phyloP scores from a whole-genome alignment of 2,888 invertebrate genomes.

The Caenorhabditis sp. region DNA sequence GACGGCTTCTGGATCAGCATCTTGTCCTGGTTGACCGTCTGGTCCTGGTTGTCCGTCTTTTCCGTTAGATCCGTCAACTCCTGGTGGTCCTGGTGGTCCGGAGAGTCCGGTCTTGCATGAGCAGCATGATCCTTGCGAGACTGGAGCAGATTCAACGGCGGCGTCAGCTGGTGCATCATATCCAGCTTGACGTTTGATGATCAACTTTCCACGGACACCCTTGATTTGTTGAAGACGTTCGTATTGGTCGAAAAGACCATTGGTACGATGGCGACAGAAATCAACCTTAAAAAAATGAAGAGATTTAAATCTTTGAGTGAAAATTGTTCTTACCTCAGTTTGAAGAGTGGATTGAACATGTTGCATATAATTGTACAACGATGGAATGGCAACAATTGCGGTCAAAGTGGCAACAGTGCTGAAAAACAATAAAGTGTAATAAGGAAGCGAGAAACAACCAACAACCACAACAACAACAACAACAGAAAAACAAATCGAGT shows the following conservation, averaged over 20 bases:
- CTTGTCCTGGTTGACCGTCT: slow-evolving; percentile 50
- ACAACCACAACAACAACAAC: background rate
- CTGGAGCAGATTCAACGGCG: slow-evolving; percentile 37
- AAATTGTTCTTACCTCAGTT: slow-evolving; percentile 55
- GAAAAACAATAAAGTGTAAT: slow-evolving; percentile 21
- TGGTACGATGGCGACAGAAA: slow-evolving; percentile 64
- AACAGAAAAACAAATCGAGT: background rate
- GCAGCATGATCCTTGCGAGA: slow-evolving; percentile 52
- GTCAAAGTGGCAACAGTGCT: slow-evolving; percentile 68
- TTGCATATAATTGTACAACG: slow-evolving; percentile 70
- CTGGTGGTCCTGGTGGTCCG: slow-evolving; percentile 61
- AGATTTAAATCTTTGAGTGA: background rate
- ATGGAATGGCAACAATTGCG: slow-evolving; percentile 67
- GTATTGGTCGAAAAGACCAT: slow-evolving; percentile 61
- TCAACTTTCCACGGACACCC: slow-evolving; percentile 59
- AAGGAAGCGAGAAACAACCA: background rate
- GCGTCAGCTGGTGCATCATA: slow-evolving; percentile 49
- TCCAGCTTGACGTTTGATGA: slow-evolving; percentile 59
- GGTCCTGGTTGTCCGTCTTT: slow-evolving; percentile 49
- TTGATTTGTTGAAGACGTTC: slow-evolving; percentile 57
- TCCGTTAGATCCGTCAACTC: slow-evolving; percentile 55
- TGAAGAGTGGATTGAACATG: slow-evolving; percentile 68
- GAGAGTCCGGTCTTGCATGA: slow-evolving; percentile 58
- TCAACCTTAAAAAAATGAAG: slow-evolving; percentile 45
- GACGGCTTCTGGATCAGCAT: slow-evolving; percentile 52